A percentile compares a stretch with the other conserved stretches of the same genome.
Evolutionary conservation across 2,888 invertebrate species (phyloP).

Genomic region (Dynastes grantii): DNA sequence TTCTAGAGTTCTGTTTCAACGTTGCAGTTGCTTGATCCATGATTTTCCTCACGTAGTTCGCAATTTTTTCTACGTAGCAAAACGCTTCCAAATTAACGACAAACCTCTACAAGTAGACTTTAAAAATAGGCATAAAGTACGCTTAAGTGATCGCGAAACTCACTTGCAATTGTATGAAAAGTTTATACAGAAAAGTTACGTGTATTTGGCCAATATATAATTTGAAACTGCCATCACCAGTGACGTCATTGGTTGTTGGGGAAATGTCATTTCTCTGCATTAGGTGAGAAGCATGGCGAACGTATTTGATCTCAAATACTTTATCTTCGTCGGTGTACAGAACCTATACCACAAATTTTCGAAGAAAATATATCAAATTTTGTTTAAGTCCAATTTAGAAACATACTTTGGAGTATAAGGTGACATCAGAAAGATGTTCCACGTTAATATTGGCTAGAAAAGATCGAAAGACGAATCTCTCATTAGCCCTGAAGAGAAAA

Average conservation of each 20-base stretch:
- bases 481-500: constrained; percentile 84
- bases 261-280: constrained; percentile 72
- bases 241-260: constrained; percentile 71
- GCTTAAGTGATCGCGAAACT: constrained; percentile 27
- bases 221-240: constrained; percentile 81
- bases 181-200: constrained; percentile 79
- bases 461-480: constrained; percentile 81
- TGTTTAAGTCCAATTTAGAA: not conserved
- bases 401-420: constrained; percentile 82
- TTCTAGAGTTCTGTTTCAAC: constrained; percentile 66
- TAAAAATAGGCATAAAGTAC: constrained; percentile 25
- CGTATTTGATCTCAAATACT: constrained; percentile 85
- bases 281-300: constrained; percentile 77
- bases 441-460: constrained; percentile 79
- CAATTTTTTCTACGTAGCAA: constrained; percentile 61
- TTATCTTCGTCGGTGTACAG: constrained; percentile 86
- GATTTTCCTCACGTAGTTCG: constrained; percentile 56
- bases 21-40: constrained; percentile 65
- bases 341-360: constrained; percentile 71
- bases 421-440: constrained; percentile 82
- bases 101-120: constrained; percentile 62
- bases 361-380: not conserved
- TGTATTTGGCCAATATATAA: constrained; percentile 82
- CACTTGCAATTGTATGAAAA: constrained; percentile 79
- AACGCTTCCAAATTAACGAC: constrained; percentile 66